Evolutionary conservation across 1,140 invertebrate species (phyloP).

Genomic region (Megalopta genalis): DNA sequence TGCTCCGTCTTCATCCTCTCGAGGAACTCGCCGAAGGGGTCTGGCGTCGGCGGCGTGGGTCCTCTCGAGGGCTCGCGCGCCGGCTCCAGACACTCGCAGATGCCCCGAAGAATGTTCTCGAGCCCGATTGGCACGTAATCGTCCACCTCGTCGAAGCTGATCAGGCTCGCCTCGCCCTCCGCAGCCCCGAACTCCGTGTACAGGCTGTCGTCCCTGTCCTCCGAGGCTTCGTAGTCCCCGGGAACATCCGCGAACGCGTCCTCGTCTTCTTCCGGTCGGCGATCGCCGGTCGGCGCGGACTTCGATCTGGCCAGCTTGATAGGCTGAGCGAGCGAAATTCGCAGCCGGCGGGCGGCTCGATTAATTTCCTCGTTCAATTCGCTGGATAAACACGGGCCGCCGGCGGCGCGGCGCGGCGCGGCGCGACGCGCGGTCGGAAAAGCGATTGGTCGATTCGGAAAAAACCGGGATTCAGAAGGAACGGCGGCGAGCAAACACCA

Average conservation of each 20-base stretch:
- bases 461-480: conserved; percentile 14
- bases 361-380: conserved; percentile 12
- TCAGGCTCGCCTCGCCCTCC: not conserved
- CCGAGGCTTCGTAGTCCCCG: too few species aligned
- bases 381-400: not conserved
- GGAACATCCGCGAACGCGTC: not conserved
- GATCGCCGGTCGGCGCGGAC: not conserved
- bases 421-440: not conserved
- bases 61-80: conserved; percentile 30
- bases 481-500: conserved; percentile 8
- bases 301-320: not conserved
- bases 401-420: not conserved
- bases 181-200: conserved; percentile 16
- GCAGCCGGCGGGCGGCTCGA: not conserved
- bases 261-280: too few species aligned
- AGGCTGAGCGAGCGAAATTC: not conserved
- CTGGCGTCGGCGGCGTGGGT: conserved; percentile 27
- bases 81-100: conserved; percentile 44
- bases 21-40: conserved; percentile 64
- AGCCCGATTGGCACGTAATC: conserved; percentile 41
- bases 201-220: not conserved
- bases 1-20: conserved; percentile 66
- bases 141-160: conserved; percentile 5
- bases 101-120: conserved; percentile 40
- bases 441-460: not conserved